A percentile compares a stretch with the other conserved stretches of the same genome.
phyloP scores from a whole-genome alignment of 2,888 invertebrate genomes.

The Cephus rjabovi region DNA sequence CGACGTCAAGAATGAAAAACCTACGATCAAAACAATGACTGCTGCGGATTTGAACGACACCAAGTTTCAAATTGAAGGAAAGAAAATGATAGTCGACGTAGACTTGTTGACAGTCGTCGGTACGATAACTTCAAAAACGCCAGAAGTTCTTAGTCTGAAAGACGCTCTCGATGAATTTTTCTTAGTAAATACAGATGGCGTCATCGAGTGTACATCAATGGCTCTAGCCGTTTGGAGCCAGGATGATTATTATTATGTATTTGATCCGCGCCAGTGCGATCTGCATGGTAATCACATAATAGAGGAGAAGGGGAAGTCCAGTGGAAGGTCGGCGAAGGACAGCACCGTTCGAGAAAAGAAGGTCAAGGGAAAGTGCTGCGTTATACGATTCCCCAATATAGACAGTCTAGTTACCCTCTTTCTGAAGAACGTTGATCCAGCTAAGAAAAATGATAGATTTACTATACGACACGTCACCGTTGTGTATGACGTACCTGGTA shows the following conservation, averaged over 20 bases:
- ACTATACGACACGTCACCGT: constrained; percentile 45
- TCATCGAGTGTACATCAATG: constrained; percentile 53
- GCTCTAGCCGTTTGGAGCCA: constrained; percentile 71
- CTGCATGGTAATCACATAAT: constrained; percentile 50
- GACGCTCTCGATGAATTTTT: constrained; percentile 57
- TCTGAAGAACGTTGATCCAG: constrained; percentile 43
- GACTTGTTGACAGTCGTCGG: constrained; percentile 55
- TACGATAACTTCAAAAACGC: constrained; percentile 50
- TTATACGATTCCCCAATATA: constrained; percentile 45
- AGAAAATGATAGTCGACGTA: constrained; percentile 45
- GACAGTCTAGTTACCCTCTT: constrained; percentile 38
- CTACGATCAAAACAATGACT: constrained; percentile 46
- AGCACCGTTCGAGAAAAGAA: constrained; percentile 23
- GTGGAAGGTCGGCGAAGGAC: constrained; percentile 15
- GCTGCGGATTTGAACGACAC: constrained; percentile 48
- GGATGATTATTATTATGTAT: constrained; percentile 71
- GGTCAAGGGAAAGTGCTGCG: constrained; percentile 52
- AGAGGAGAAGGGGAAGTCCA: constrained; percentile 35
- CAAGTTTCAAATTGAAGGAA: constrained; percentile 39
- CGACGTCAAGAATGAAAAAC: constrained; percentile 40
- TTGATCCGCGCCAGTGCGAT: constrained; percentile 70
- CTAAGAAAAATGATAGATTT: constrained; percentile 52
- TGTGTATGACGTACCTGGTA: constrained; percentile 51
- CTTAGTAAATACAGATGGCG: constrained; percentile 46
- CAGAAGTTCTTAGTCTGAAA: constrained; percentile 45